Conservation (phyloP, 1,140 invertebrate species). For the Atta colombica region DNA sequence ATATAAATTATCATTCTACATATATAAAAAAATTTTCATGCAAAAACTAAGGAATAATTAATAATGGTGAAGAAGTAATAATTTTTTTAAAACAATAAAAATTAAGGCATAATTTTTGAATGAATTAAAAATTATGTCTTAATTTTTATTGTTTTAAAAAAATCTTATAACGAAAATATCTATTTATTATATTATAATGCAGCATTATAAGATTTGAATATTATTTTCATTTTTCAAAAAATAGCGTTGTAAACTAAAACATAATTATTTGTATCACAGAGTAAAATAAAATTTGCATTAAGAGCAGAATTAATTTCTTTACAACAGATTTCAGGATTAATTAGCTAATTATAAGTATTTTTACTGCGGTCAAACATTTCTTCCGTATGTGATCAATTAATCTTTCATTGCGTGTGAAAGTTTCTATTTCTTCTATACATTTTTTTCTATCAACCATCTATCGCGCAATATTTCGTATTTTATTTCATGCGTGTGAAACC, state of each 20-base stretch:
- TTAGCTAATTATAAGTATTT: background rate
- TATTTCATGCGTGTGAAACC: background rate
- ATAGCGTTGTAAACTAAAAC: background rate
- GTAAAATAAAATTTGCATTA: background rate
- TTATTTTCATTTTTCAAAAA: slow-evolving; percentile 6
- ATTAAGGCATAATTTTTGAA: too few relatives aligned
- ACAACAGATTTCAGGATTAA: background rate
- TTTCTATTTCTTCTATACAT: background rate
- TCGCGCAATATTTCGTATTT: background rate
- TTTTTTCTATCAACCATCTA: background rate
- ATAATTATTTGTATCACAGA: background rate
- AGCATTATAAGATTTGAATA: background rate
- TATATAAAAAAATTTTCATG: background rate
- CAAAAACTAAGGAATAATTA: background rate
- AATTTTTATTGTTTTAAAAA: background rate
- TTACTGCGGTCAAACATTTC: background rate
- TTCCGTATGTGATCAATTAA: background rate
- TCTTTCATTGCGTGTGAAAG: background rate
- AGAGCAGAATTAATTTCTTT: background rate
- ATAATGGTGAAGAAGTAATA: too few relatives aligned
- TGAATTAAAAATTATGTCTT: too few relatives aligned
- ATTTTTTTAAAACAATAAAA: too few relatives aligned
- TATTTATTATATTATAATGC: background rate
- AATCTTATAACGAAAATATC: background rate
- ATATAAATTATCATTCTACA: background rate